These are phyloP conservation scores for Eleutherodactylus coqui DNA, from an alignment of 2,797 vertebrate genomes.

Conservation along the genomic window DNA sequence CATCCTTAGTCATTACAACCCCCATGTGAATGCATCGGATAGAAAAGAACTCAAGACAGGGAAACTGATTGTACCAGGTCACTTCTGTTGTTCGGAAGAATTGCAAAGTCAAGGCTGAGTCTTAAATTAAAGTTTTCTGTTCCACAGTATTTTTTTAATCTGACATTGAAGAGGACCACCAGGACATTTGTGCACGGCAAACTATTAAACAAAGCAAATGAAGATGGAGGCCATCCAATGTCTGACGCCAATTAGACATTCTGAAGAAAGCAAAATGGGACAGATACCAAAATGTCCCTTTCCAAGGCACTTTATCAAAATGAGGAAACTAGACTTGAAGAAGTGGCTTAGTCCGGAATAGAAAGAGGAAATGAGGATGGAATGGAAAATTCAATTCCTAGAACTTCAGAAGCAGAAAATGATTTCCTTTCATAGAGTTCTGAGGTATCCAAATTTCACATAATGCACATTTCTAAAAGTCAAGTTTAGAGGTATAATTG, in stretches of 20 bases:
- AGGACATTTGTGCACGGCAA: no score
- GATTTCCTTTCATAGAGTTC: neutral
- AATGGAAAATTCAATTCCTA: neutral
- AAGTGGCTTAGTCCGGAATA: neutral
- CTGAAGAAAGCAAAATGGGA: neutral
- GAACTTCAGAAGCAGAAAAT: neutral
- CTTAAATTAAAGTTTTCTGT: neutral
- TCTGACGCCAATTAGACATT: neutral
- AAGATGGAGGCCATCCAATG: constrained; percentile 11
- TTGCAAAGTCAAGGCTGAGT: neutral
- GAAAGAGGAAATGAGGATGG: neutral
- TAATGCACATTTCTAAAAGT: no score
- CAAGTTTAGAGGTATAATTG: neutral
- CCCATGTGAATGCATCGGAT: constrained; percentile 17
- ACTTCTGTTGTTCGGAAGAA: neutral
- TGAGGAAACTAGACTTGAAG: neutral
- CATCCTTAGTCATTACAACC: constrained; percentile 24
- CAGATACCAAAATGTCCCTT: neutral
- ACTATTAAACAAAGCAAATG: neutral
- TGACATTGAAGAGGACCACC: neutral
- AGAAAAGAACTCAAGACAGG: constrained; percentile 1
- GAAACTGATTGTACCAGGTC: neutral
- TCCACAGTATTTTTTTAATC: neutral
- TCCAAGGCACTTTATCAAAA: neutral
- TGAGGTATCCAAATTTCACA: neutral